phyloP scores from a whole-genome alignment of 2,888 invertebrate species.

The Oasisia sp. region DNA sequence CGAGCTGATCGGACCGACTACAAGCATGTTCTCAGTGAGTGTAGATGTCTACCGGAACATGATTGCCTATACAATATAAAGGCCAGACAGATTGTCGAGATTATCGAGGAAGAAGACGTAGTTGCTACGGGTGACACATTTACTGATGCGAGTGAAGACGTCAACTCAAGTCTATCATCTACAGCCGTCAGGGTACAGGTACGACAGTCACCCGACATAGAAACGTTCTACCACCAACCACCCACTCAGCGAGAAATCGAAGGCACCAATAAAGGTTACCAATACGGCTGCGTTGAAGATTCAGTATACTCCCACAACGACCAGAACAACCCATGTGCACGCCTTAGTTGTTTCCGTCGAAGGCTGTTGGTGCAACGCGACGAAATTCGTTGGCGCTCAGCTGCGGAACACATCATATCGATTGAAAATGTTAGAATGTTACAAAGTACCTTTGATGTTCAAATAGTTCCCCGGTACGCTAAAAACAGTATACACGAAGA shows the following conservation, averaged over 20 bases:
- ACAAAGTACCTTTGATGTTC: no score
- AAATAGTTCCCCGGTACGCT: no score
- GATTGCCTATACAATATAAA: neutral
- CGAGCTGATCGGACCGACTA: conserved; percentile 31
- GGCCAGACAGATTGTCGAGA: conserved; percentile 31
- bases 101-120: conserved; percentile 25
- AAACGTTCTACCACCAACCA: conserved; percentile 26
- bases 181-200: neutral
- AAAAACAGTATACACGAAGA: no score
- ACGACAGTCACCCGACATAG: no score
- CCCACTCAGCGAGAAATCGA: no score
- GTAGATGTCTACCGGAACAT: conserved; percentile 37
- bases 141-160: neutral
- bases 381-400: neutral
- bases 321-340: neutral
- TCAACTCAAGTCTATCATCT: neutral
- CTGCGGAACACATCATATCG: neutral
- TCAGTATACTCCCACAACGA: no score
- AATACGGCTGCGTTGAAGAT: no score
- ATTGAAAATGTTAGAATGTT: neutral
- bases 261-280: no score
- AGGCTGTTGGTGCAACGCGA: neutral
- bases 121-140: conserved; percentile 17
- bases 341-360: neutral
- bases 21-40: conserved; percentile 42